These are phyloP conservation scores for Micrasema longulum DNA, from an alignment of 1,140 invertebrate genomes.

Conservation along the genomic window DNA sequence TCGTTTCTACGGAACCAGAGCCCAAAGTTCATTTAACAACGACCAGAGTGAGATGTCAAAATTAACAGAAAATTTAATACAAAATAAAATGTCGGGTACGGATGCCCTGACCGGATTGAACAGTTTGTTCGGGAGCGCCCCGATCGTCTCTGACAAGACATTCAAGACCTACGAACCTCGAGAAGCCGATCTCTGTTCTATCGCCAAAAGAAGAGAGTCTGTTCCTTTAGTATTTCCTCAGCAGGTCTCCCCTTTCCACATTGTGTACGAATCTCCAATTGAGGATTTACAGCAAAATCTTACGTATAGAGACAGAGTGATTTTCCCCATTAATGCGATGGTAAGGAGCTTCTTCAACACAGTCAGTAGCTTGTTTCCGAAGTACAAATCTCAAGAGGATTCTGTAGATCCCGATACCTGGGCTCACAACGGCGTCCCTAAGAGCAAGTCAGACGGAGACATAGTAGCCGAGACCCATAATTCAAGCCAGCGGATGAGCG, in stretches of 20 bases:
- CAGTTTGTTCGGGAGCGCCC: conserved; percentile 16
- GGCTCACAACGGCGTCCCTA: no score
- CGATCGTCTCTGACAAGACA: conserved; percentile 12
- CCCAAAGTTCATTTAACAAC: background rate
- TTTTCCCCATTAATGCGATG: background rate
- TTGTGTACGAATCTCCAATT: background rate
- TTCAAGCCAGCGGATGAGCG: background rate
- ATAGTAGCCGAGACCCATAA: background rate
- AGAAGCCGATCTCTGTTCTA: no score
- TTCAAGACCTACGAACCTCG: background rate
- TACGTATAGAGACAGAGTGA: background rate
- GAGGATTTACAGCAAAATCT: background rate
- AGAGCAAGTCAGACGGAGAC: conserved; percentile 1
- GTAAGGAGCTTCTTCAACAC: no score
- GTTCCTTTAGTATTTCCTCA: no score
- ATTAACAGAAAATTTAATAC: background rate
- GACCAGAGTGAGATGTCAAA: background rate
- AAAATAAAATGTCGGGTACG: background rate
- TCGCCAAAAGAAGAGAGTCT: no score
- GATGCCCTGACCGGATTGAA: conserved; percentile 2
- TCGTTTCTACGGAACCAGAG: conserved; percentile 9
- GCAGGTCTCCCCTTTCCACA: background rate
- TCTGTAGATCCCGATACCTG: no score
- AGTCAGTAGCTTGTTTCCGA: no score
- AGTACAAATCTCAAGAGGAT: no score